phyloP scores from a whole-genome alignment of 2,888 invertebrate genomes.

The Ceriagrion tenellum region DNA sequence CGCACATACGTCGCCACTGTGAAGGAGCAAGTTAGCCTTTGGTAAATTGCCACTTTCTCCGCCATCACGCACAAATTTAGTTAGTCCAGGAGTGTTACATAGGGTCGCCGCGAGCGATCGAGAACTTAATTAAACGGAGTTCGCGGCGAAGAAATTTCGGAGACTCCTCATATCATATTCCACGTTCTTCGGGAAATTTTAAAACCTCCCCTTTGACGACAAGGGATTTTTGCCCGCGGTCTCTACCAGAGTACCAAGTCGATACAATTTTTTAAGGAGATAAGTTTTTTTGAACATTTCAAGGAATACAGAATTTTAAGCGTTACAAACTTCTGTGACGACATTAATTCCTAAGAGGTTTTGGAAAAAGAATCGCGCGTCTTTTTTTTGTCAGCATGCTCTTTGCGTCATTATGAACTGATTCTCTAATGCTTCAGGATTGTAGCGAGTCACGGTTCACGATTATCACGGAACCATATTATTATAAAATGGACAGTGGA shows the following conservation, averaged over 20 bases:
- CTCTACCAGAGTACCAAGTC: neutral
- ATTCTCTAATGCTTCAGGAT: too few relatives aligned
- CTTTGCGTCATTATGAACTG: too few relatives aligned
- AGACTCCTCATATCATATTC: neutral
- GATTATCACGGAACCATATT: too few relatives aligned
- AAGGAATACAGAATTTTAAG: neutral
- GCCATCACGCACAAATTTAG: neutral
- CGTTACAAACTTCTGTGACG: too few relatives aligned
- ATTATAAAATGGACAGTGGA: too few relatives aligned
- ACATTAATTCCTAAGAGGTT: too few relatives aligned
- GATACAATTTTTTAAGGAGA: neutral
- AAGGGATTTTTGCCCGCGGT: neutral
- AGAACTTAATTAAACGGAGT: neutral
- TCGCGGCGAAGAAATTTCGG: neutral
- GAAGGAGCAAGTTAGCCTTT: too few relatives aligned
- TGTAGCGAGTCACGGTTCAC: too few relatives aligned
- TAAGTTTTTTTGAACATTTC: neutral
- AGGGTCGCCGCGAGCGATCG: neutral
- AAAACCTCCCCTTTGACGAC: neutral
- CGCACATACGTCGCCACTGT: too few relatives aligned
- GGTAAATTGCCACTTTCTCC: neutral
- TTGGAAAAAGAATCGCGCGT: too few relatives aligned
- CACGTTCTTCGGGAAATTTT: neutral
- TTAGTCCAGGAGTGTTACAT: neutral
- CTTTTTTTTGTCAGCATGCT: too few relatives aligned